Percentiles rank a stretch among this genome's conserved stretches.
These are phyloP conservation scores for Potorous gilbertii DNA, from an alignment of 2,797 vertebrate genomes.

Conservation along the genomic window DNA sequence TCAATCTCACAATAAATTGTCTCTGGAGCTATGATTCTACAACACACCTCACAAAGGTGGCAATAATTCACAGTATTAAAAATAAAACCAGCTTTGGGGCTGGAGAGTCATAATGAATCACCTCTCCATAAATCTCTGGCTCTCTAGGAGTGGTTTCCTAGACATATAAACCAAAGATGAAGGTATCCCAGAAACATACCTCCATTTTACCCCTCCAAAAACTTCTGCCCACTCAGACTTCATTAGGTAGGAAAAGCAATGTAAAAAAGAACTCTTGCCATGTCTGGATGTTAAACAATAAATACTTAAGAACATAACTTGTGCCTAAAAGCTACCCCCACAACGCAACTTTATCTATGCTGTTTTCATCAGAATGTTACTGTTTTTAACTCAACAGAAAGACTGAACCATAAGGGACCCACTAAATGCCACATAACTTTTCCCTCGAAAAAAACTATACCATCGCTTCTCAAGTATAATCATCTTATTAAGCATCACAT, in stretches of 20 bases:
- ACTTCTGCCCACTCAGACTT: not conserved
- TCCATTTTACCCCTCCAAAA: not conserved
- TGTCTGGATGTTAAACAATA: not conserved
- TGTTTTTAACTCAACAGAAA: not conserved
- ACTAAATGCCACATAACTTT: not conserved
- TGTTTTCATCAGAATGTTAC: not conserved
- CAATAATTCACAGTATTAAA: slow-evolving; percentile 1
- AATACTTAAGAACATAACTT: not conserved
- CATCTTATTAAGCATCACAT: not conserved
- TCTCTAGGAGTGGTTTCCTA: not conserved
- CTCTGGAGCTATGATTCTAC: not conserved
- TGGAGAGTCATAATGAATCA: not conserved
- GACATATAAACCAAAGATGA: not conserved
- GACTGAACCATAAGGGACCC: not conserved
- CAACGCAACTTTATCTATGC: not conserved
- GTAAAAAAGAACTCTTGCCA: not conserved
- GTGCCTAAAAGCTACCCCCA: not conserved
- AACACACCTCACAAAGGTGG: not conserved
- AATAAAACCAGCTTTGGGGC: not conserved
- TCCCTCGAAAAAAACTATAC: not conserved
- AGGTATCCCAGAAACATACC: not conserved
- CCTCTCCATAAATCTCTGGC: not conserved
- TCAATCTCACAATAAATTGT: not conserved
- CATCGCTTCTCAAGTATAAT: not conserved
- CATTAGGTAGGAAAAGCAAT: not conserved